Evolutionary conservation across 2,797 vertebrate species (phyloP), one percentile per base, ranked within the genome.

Genomic region (Mionectes olivaceus): DNA sequence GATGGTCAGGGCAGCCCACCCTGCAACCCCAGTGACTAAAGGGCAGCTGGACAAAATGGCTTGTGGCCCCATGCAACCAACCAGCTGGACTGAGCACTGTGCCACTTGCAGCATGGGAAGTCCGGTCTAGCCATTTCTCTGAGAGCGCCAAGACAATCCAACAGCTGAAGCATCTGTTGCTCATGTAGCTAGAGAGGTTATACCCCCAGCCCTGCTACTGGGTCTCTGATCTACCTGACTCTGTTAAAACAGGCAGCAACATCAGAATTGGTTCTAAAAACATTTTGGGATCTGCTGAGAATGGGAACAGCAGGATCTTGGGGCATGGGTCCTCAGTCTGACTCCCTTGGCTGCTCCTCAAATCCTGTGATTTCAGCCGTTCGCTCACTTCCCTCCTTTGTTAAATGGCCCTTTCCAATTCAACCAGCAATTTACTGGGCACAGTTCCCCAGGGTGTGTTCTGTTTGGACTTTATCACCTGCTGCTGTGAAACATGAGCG

Each of bases 61-160:
- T 70, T 53, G 24, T 46, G 57, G 37, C 55, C 32, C 47, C 4
- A 0, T 6, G 22, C 12, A 18, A 17, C 6, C 71, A 16, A 16
- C 6, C 57, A 55, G 47, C 37, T 30, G 53, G 61, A 56, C 43
- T 32, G 27, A 83, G 46, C 49, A 6, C 74, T 1, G 1, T 8
- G 15, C 71, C 57, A 10, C 52, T 41, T 0, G 0, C 21, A 30
- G 57, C 2, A 0, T 15, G 22, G 35, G 53, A 14, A 83, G 9
- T 16, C 10, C 46, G 25, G 22, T 24, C 19, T 24, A 65, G 22
- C 30, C 50, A 7, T 17, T 52, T 37, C 19, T 57, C 5, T 35
- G 52, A 30, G 50, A 55, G 32, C n/a, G 64, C 9, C 16, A 63
- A 60, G 53, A 25, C 35, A 27, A 27, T 11, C 15, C 52, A 49